phyloP scores from a whole-genome alignment of 2,113 vertebrate species.

The Chlamydotis undulata region DNA sequence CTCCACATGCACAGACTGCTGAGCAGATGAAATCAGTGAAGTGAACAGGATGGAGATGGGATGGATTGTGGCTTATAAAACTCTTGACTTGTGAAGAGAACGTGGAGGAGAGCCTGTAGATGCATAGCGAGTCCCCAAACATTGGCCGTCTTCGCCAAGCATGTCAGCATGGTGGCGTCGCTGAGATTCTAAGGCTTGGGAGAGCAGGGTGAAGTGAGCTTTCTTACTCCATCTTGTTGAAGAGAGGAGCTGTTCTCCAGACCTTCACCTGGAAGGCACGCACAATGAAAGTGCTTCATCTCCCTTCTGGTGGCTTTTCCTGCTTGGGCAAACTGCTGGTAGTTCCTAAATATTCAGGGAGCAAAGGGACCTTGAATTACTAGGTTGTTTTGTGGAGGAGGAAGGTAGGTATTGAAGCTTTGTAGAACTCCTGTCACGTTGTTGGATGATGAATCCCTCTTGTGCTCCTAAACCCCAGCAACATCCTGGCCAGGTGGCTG shows the following conservation, averaged over 20 bases:
- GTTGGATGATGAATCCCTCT: not conserved
- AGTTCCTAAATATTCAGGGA: not conserved
- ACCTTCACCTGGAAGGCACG: not conserved
- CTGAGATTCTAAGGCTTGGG: not conserved
- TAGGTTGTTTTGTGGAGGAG: not conserved
- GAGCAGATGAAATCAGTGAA: not conserved
- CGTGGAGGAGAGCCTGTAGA: not conserved
- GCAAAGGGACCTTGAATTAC: not conserved
- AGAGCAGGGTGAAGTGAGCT: not conserved
- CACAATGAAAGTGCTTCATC: not conserved
- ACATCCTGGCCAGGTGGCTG: not conserved
- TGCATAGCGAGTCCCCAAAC: rapidly evolving
- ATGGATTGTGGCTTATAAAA: not conserved
- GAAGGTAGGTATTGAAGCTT: not conserved
- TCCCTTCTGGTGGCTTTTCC: not conserved
- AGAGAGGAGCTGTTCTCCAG: not conserved
- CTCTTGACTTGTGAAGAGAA: not conserved
- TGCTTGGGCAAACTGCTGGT: not conserved
- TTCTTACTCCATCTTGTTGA: not conserved
- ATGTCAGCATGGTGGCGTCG: not conserved
- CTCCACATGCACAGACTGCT: not conserved
- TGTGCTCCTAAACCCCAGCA: not conserved
- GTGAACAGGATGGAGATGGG: not conserved
- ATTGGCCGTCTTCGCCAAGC: not conserved
- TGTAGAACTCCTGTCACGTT: not conserved